Conservation (phyloP, 2,113 vertebrate species). For the Elanus axillaris region DNA sequence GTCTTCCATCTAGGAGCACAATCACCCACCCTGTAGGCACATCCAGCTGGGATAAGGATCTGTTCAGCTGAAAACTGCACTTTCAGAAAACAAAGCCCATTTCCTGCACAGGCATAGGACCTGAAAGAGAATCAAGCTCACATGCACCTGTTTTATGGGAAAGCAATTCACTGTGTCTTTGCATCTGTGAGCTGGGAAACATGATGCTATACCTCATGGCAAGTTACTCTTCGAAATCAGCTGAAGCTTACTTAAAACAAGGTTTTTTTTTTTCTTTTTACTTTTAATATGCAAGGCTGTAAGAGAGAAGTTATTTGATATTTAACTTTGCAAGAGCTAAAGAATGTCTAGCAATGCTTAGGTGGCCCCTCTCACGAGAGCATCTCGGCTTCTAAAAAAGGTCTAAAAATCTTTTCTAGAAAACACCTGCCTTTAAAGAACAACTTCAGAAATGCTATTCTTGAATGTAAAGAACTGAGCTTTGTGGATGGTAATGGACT, state of each 20-base stretch:
- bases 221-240: neutral
- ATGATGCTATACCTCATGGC: neutral
- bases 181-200: neutral
- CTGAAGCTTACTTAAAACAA: neutral
- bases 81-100: neutral
- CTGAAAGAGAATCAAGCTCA: neutral
- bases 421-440: neutral
- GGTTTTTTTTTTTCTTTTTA: fast-evolving
- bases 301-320: neutral
- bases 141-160: neutral
- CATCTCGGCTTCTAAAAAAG: neutral
- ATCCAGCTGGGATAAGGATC: neutral
- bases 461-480: neutral
- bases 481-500: neutral
- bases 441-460: neutral
- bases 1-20: neutral
- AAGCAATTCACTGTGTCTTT: neutral
- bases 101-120: neutral
- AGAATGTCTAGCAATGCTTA: neutral
- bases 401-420: neutral
- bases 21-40: neutral
- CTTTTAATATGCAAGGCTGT: neutral
- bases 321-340: neutral
- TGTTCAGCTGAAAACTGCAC: neutral
- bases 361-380: neutral